Base-by-base conservation (phyloP, 2,113 vertebrate species). In the Pyrgilauda ruficollis region DNA sequence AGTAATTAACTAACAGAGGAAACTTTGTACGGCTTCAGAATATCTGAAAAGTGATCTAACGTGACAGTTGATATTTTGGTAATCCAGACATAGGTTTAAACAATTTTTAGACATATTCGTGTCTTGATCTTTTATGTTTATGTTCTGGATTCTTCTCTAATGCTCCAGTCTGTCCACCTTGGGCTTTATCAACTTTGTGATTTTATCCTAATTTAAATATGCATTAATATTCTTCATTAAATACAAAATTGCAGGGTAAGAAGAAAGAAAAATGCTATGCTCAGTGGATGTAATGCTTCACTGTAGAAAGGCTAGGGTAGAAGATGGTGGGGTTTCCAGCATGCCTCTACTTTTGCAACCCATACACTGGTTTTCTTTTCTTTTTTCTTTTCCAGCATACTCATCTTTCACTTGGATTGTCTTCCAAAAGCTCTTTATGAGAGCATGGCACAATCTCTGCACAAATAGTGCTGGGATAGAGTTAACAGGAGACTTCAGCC, bases 1-100 rank as follows among this genome's bases (percentile, higher is more conserved):
- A 90, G 70, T 86, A 90, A 95, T 94, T 96, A 94, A 77, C 90
- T 67, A 78, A 83, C 76, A 96, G 95, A 90, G 31, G 49, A 96
- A 97, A 96, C 79, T 93, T 94, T 95, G 92, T 86, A n/a, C 73
- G 58, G 39, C 68, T 88, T 96, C 92, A 88, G 95, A 95, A 88
- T 92, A 96, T 84, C 72, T 64, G 37, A 84, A 92, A 92, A 77
- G 59, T 81, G 89, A 78, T 96, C 79, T 94, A 86, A 94, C 2
- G 0, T 81, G 72, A 84, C 47, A 53, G 58, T 28, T 80, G 63
- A 49, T 86, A 70, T 63, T 96, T 95, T 90, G 35, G 72, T 77
- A 77, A 41, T 92, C 61, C 90, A 94, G 79, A 81, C 80, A 55
- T 18, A 90, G 76, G 68, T 94, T 91, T 88, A 90, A 92, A 81